phyloP scores from a whole-genome alignment of 1,140 invertebrate genomes.

The Drusus annulatus region DNA sequence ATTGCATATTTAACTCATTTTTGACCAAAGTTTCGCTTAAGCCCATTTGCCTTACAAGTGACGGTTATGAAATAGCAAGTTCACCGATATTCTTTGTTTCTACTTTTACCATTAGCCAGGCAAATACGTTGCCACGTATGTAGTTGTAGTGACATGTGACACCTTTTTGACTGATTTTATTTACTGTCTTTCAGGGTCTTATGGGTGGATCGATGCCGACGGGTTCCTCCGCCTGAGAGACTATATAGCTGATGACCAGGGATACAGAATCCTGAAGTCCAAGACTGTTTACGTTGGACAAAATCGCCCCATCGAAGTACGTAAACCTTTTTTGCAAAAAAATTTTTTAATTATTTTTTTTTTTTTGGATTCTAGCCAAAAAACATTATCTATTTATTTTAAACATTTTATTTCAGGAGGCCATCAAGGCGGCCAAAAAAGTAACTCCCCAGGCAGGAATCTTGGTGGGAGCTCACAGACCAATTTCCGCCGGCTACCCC shows the following conservation, averaged over 20 bases:
- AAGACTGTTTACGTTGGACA: constrained; percentile 85
- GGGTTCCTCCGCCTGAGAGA: constrained; percentile 86
- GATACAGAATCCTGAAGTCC: constrained; percentile 85
- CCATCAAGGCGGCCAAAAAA: constrained; percentile 80
- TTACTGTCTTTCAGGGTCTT: constrained; percentile 72
- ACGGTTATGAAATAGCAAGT: too few species aligned
- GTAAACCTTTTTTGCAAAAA: neutral
- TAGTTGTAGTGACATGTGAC: neutral
- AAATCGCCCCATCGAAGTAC: constrained; percentile 75
- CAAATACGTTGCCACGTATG: too few species aligned
- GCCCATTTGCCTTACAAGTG: too few species aligned
- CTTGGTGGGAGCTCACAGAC: constrained; percentile 65
- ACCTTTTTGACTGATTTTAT: neutral
- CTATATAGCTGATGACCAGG: constrained; percentile 87
- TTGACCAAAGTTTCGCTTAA: too few species aligned
- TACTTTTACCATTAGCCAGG: too few species aligned
- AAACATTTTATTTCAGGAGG: constrained; percentile 68
- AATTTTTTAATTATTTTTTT: neutral
- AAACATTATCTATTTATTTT: too few species aligned
- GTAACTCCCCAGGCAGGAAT: constrained; percentile 77
- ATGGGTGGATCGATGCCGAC: constrained; percentile 88
- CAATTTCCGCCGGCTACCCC: constrained; percentile 57
- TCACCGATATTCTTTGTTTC: too few species aligned
- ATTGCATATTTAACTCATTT: too few species aligned
- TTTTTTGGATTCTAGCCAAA: too few species aligned